Conservation (phyloP, 2,113 vertebrate genomes). For the Lagopus muta region DNA sequence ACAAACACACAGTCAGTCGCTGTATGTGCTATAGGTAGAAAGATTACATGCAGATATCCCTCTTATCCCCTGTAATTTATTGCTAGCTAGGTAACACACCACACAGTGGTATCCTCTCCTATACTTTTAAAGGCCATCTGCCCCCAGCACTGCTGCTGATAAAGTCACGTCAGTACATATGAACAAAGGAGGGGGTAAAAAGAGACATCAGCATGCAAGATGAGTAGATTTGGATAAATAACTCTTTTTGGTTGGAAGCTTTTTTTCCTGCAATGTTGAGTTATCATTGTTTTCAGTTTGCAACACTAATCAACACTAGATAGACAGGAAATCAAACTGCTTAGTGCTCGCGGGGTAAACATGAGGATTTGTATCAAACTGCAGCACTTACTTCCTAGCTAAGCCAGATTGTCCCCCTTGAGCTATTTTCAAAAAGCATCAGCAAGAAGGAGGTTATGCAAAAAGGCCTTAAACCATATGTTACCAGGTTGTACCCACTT, state of each 20-base stretch:
- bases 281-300: conserved; percentile 48
- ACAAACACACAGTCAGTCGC: fast-evolving
- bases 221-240: neutral
- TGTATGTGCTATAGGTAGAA: neutral
- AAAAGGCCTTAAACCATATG: conserved; percentile 63
- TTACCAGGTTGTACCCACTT: conserved; percentile 50
- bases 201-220: neutral
- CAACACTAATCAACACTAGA: conserved; percentile 61
- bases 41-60: neutral
- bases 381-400: conserved; percentile 44
- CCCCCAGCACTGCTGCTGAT: neutral
- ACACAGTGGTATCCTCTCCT: neutral
- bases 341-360: conserved; percentile 74
- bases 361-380: conserved; percentile 66
- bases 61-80: neutral
- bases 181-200: fast-evolving
- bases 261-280: neutral
- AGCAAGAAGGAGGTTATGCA: conserved; percentile 57
- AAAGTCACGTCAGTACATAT: neutral
- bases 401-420: conserved; percentile 61
- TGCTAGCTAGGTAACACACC: neutral
- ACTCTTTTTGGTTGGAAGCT: neutral
- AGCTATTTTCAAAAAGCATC: conserved; percentile 72
- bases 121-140: neutral
- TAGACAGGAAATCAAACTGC: conserved; percentile 72